A percentile compares a stretch with the other conserved stretches of the same genome.
Conservation (phyloP, 2,797 vertebrate genomes). For the Platyrinchus mystaceus region DNA sequence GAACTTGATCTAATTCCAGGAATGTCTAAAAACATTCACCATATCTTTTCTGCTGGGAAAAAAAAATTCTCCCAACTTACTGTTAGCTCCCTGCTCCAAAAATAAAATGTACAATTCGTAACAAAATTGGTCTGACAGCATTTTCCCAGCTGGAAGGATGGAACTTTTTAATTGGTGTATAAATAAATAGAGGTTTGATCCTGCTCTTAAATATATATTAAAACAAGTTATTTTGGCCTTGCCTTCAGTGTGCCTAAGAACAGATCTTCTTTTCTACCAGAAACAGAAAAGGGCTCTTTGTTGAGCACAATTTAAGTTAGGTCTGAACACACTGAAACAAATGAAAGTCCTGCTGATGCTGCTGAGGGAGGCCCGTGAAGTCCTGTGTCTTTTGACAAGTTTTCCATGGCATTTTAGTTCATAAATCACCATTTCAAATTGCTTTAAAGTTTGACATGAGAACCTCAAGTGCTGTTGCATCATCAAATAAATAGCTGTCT, state of each 20-base stretch:
- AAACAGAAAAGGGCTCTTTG: not conserved
- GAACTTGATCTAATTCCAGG: slow-evolving; percentile 42
- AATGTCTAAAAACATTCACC: slow-evolving; percentile 27
- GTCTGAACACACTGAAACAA: not conserved
- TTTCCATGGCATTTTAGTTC: not conserved
- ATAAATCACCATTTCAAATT: not conserved
- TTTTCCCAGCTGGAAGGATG: slow-evolving; percentile 55
- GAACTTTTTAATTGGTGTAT: slow-evolving; percentile 14
- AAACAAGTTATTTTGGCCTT: not conserved
- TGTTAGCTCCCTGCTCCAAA: slow-evolving; percentile 31
- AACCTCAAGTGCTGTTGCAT: not conserved
- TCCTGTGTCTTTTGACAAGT: not conserved
- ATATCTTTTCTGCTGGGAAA: slow-evolving; percentile 51
- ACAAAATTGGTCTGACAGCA: slow-evolving; percentile 38
- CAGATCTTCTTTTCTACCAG: not conserved
- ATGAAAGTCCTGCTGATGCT: not conserved
- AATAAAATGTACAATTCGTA: slow-evolving; percentile 46
- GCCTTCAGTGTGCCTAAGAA: not conserved
- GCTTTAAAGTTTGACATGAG: not conserved
- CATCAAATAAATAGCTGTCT: not conserved
- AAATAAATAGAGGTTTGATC: slow-evolving; percentile 36
- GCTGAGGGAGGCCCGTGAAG: not conserved
- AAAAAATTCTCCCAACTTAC: slow-evolving; percentile 8
- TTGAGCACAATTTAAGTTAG: not conserved
- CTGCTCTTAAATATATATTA: not conserved